phyloP scores from a whole-genome alignment of 2,113 vertebrate genomes.

The Periophthalmodon schlosseri region DNA sequence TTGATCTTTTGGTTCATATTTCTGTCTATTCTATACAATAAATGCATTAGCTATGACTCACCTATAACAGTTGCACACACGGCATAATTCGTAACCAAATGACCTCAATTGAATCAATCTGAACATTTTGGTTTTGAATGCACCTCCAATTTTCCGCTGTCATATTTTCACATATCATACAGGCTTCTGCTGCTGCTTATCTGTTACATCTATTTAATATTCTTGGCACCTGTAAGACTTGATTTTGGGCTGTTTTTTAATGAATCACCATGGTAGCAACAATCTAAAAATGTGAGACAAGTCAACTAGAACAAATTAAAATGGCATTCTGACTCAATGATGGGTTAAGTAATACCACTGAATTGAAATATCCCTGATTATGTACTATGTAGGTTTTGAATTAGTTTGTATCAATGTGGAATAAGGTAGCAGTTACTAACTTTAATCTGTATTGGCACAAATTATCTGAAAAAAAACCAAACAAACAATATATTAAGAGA shows the following conservation, averaged over 20 bases:
- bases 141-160: background rate
- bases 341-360: too few relatives aligned
- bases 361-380: too few relatives aligned
- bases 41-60: too few relatives aligned
- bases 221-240: slow-evolving; percentile 23
- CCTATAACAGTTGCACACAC: too few relatives aligned
- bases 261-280: slow-evolving; percentile 63
- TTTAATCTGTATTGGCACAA: background rate
- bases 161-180: background rate
- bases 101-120: background rate
- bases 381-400: too few relatives aligned
- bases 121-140: slow-evolving; percentile 6
- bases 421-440: background rate
- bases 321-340: background rate
- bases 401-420: background rate
- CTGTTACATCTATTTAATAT: slow-evolving; percentile 36
- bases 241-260: slow-evolving; percentile 10
- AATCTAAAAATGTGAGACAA: slow-evolving; percentile 6
- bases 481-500: too few relatives aligned
- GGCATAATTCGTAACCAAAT: background rate
- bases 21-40: too few relatives aligned
- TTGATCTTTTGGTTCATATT: too few relatives aligned
- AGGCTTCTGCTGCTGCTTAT: slow-evolving; percentile 10
- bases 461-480: too few relatives aligned
- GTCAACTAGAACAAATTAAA: slow-evolving; percentile 5